Evolutionary conservation across 2,888 invertebrate species (phyloP), one percentile per base, ranked within the genome.

Genomic region (Coelinius sp.): DNA sequence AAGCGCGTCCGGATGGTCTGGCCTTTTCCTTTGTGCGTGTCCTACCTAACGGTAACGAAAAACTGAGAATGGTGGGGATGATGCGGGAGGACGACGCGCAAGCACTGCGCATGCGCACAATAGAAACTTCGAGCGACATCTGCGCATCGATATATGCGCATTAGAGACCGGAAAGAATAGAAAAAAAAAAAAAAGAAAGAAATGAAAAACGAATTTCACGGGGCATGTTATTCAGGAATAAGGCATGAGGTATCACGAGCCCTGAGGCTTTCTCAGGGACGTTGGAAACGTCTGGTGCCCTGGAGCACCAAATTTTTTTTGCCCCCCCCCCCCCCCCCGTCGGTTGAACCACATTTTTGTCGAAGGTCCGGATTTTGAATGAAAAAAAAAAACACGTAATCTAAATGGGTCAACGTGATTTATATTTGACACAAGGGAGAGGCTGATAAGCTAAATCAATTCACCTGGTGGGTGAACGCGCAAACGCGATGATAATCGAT

Each of bases 21-120:
- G 84, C 82, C 85, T 87, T 86, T 85, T 86, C 86, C 86, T 87
- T 87, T 86, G 86, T 86, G 86, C 85, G 86, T 86, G 83, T 83
- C 80, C 81, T 82, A 49, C 82, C 83, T 84, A 85, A 85, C 86
- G 85, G 84, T 83, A 82, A 71, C 35, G 73, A 75, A 74, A 66
- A 71, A 68, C 52, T 49, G 62, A 68, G 66, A 20, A 68, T 68
- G 70, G 81, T 82, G 85, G 86, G 86, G 86, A 83, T 80, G 81
- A 80, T 83, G 84, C 84, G 82, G 84, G 82, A 83, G 84, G 82
- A 59, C 67, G 67, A 81, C 82, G 84, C 82, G 79, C 80, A 82
- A 81, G 81, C 79, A 82, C 78, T 75, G 82, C 86, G 84, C 85
- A 83, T 79, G 79, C 80, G 80, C 78, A 71, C 68, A 31, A 64